Evolutionary conservation across 1,140 invertebrate species (phyloP).

Genomic region (Drosophila sucinea): DNA sequence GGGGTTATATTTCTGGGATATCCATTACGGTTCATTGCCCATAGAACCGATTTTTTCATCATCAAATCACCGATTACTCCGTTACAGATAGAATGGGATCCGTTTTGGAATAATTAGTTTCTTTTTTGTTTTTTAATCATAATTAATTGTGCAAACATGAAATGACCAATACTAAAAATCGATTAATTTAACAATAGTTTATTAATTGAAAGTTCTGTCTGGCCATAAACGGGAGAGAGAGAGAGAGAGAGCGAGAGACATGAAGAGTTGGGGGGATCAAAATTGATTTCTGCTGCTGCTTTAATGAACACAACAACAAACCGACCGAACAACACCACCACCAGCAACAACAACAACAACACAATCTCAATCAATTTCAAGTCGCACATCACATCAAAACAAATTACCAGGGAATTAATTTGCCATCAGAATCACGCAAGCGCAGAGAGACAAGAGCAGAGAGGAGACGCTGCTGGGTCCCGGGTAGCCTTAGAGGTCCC

Average conservation of each 20-base stretch:
- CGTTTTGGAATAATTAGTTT: conserved; percentile 12
- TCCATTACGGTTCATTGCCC: too few relatives aligned
- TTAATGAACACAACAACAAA: conserved; percentile 62
- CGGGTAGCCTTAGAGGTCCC: not conserved
- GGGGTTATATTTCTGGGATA: too few relatives aligned
- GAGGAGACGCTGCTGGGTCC: not conserved
- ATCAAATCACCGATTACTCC: too few relatives aligned
- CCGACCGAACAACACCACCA: not conserved
- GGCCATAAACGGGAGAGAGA: conserved; percentile 49
- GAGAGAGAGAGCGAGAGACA: conserved; percentile 38
- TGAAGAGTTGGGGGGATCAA: conserved; percentile 57
- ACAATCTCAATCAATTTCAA: conserved; percentile 82
- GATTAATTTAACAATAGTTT: conserved; percentile 80
- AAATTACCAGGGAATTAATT: conserved; percentile 83
- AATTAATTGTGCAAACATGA: conserved; percentile 74
- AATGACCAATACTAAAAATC: conserved; percentile 40
- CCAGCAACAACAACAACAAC: conserved; percentile 60
- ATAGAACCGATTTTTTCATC: too few relatives aligned
- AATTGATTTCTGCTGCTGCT: conserved; percentile 79
- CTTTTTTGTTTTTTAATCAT: conserved; percentile 24
- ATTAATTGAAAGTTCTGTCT: conserved; percentile 76
- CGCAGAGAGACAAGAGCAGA: conserved; percentile 52
- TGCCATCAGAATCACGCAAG: conserved; percentile 82
- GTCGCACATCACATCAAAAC: conserved; percentile 82
- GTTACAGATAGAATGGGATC: not conserved